phyloP scores from a whole-genome alignment of 2,113 vertebrate species.

The Nothobranchius furzeri region DNA sequence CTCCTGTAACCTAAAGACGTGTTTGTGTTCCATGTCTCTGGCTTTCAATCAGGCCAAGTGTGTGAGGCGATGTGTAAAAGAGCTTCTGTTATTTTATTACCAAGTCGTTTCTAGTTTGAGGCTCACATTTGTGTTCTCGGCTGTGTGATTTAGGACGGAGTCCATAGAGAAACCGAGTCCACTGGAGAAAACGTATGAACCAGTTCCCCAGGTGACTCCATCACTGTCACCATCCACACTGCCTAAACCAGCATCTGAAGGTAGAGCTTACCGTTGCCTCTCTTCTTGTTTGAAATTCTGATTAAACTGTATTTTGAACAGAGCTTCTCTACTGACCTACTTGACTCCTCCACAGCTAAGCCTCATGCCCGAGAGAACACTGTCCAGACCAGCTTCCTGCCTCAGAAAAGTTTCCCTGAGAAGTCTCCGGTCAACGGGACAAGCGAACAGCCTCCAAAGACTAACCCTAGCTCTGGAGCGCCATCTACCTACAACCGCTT shows the following conservation, averaged over 20 bases:
- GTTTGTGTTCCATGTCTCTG: no score
- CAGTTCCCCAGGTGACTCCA: constrained; percentile 81
- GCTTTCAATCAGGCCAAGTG: no score
- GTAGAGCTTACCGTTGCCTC: constrained; percentile 66
- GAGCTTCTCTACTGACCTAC: constrained; percentile 34
- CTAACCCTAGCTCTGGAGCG: constrained; percentile 33
- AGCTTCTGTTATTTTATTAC: no score
- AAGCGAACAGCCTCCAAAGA: constrained; percentile 80
- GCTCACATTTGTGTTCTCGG: neutral
- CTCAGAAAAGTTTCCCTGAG: constrained; percentile 89
- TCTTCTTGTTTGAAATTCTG: neutral
- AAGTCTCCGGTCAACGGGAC: constrained; percentile 85
- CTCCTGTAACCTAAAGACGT: no score
- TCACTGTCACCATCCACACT: constrained; percentile 82
- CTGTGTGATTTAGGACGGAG: constrained; percentile 79
- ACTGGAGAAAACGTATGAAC: constrained; percentile 87
- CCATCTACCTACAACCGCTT: constrained; percentile 84
- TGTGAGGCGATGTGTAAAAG: neutral
- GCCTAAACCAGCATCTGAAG: constrained; percentile 86
- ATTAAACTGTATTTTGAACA: no score
- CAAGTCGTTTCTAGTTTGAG: neutral
- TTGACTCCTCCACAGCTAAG: constrained; percentile 74
- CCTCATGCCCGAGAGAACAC: constrained; percentile 84
- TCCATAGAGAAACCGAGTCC: constrained; percentile 80
- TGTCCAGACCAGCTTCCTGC: constrained; percentile 86